Base-by-base conservation (phyloP, 1,140 invertebrate species). In the Brachionus rubens region DNA sequence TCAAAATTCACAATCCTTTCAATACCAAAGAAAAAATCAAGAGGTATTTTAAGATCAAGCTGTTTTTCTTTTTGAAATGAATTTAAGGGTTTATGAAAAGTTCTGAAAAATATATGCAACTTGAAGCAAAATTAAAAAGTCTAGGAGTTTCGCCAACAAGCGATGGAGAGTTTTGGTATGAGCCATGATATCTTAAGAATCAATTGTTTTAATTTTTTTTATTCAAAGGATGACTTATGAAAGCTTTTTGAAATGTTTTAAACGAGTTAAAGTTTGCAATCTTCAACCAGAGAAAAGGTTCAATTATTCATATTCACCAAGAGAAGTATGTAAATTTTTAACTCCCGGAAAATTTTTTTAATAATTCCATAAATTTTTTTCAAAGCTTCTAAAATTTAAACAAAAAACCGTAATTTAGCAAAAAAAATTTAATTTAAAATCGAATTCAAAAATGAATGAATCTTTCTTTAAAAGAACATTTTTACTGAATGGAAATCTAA, bases 101-200 rank as follows among this genome's bases (percentile, higher is more conserved):
- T 24, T 50, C 68, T 9, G 50, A 72, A 33, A 54, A 72, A 26
- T 72, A 72, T 50, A 19, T 33, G 2, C 46, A 50, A 3, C 21
- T 72, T 10, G 68, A 72, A 30, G n/a, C 68, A 28, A 72, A 72
- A 40, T 54, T 72, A n/a, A 72, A 72, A 54, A 48, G 21, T 7
- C 10, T 48, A 14, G 68, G 68, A 19, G 47, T 54, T 52, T 21
- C 9, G 19, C n/a, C 46, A 40, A 50, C 68, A 3, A 72, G 43
- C 24, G 68, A 50, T 72, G 68, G 68, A 9, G 68, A 72, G 33
- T 72, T 72, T 72, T 72, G 68, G 68, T 72, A 72, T 40, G 3
- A 40, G 4, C 21, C 0, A 3, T 36, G 30, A 16, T 62, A 21
- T 36, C 12, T n/a, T 24, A 10, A 9, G 30, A 48, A 16, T n/a